Percentiles rank a stretch among this genome's conserved stretches.
phyloP scores from a whole-genome alignment of 2,888 invertebrate species.

The Xylocampa areola region DNA sequence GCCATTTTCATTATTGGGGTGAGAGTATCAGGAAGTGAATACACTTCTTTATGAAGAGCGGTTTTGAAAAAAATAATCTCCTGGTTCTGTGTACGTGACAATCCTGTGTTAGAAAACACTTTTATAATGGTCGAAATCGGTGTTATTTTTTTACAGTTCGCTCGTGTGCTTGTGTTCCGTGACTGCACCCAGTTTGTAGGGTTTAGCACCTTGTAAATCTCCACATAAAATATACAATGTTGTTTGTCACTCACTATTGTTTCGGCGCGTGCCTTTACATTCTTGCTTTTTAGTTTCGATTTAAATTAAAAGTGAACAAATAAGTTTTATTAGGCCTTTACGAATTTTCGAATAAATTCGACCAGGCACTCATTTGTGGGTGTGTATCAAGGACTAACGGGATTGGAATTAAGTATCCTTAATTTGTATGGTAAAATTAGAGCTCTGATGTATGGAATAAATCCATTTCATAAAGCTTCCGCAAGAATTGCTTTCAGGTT shows the following conservation, averaged over 20 bases:
- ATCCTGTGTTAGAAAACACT: conserved; percentile 27
- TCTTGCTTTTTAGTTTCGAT: conserved; percentile 66
- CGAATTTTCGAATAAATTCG: conserved; percentile 1
- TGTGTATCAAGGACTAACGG: too few species aligned
- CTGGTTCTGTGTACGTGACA: conserved; percentile 41
- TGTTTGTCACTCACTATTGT: conserved; percentile 70
- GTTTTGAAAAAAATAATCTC: conserved; percentile 28
- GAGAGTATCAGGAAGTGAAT: conserved; percentile 36
- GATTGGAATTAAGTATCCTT: too few species aligned
- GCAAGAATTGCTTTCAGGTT: too few species aligned
- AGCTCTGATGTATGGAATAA: too few species aligned
- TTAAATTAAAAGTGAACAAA: conserved; percentile 61
- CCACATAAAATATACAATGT: conserved; percentile 85
- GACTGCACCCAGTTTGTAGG: conserved; percentile 72
- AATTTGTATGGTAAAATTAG: too few species aligned
- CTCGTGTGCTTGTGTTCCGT: conserved; percentile 72
- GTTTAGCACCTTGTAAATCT: conserved; percentile 86
- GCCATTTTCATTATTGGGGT: conserved; percentile 47
- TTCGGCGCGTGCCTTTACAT: conserved; percentile 65
- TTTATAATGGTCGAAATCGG: conserved; percentile 38
- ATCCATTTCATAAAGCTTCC: too few species aligned
- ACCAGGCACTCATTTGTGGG: too few species aligned
- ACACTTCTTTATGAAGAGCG: conserved; percentile 16
- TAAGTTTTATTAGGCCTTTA: conserved; percentile 26
- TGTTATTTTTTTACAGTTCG: conserved; percentile 51